Evolutionary conservation across 2,113 vertebrate genomes (phyloP), one percentile per base, ranked within the genome.

Genomic region (Rallus limicola): DNA sequence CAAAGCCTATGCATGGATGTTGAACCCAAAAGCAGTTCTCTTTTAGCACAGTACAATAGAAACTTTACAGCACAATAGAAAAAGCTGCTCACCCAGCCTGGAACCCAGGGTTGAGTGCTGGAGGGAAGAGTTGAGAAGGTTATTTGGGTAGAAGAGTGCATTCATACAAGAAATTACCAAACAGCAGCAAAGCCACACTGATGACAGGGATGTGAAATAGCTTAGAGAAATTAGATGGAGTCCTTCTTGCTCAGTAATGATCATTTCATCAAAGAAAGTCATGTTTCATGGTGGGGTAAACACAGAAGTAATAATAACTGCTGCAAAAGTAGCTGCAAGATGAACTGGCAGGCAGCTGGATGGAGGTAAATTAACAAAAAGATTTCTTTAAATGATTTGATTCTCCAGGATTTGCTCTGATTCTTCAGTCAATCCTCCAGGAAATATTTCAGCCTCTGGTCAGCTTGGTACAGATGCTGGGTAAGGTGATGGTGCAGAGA

Each of bases 91-190:
- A 16, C 40, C 31, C 56, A 74, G 72, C 74, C 78, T 65, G 11
- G 38, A 91, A 31, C 13, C 58, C 82, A 50, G 36, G 53, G 25
- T 59, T 90, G 88, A 77, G 36, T 7, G 52, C 63, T 25, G 0
- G 28, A 84, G 80, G 69, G 70, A 59, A 76, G 70, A 36, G 9
- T 60, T 36, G 26, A 68, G 86, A 89, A 84, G 60, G 70, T 60
- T 3, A 56, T 84, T 88, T 91, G 52, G 75, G 44, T 80, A 52
- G 95, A 91, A 93, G 34, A 68, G 12, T 78, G 89, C 80, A 68
- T 78, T 95, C 91, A 75, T 34, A 93, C 48, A 83, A 78, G 58
- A 75, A 93, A 93, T 65, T 86, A 72, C 48, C 75, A 53, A 92
- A 81, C 68, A 56, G 77, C 80, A 81, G 86, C 88, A 91, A 59